A percentile compares a stretch with the other conserved stretches of the same genome.
Evolutionary conservation across 1,140 invertebrate genomes (phyloP).

Genomic region (Heliconius nattereri): DNA sequence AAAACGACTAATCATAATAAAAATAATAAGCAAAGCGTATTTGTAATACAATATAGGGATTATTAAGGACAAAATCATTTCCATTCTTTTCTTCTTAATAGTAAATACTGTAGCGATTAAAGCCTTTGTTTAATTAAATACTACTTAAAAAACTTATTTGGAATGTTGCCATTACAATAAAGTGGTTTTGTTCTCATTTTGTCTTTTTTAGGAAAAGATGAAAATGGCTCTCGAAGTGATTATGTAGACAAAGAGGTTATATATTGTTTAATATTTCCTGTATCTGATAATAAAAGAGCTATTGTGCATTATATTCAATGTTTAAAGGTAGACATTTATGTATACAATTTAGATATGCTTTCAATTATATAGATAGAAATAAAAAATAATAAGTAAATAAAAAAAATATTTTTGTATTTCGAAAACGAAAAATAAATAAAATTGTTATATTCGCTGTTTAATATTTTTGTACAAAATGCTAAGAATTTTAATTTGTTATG

Average conservation of each 20-base stretch:
- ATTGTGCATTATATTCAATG: not conserved
- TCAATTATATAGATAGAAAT: too few species aligned
- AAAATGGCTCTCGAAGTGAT: not conserved
- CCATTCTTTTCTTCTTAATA: not conserved
- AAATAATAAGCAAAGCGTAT: not conserved
- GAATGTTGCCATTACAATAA: not conserved
- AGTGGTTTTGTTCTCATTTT: not conserved
- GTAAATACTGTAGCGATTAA: not conserved
- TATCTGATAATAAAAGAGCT: not conserved
- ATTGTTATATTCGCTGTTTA: not conserved
- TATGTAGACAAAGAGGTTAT: not conserved
- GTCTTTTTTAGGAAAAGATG: not conserved
- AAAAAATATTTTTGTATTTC: too few species aligned
- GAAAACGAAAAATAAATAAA: too few species aligned
- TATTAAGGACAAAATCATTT: not conserved
- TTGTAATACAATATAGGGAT: not conserved
- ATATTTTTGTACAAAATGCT: not conserved
- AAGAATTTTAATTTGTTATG: not conserved
- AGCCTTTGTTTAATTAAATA: not conserved
- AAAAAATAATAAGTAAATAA: too few species aligned
- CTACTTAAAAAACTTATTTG: conserved; percentile 3
- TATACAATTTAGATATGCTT: too few species aligned
- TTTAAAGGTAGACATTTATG: not conserved
- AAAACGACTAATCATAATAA: not conserved
- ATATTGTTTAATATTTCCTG: not conserved